phyloP scores from a whole-genome alignment of 2,797 vertebrate species.

The Enoplosus armatus region DNA sequence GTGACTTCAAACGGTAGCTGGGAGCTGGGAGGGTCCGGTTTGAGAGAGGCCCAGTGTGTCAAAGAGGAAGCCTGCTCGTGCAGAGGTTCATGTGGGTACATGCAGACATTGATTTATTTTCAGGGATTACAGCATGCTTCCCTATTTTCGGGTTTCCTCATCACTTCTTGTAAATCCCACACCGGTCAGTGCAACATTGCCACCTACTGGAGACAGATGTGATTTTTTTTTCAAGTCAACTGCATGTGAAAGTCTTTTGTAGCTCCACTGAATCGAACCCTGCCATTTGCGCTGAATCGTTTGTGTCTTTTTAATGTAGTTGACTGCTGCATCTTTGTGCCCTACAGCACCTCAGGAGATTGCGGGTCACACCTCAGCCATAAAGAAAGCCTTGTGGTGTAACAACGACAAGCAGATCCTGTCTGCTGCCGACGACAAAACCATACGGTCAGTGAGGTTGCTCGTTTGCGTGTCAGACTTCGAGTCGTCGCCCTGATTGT shows the following conservation, averaged over 20 bases:
- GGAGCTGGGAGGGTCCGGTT: no score
- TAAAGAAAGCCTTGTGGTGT: conserved; percentile 98
- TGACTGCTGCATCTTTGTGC: conserved; percentile 1
- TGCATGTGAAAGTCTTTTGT: neutral
- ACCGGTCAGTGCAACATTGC: neutral
- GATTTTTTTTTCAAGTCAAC: neutral
- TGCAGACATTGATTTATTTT: neutral
- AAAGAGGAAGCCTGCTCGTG: no score
- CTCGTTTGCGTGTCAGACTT: neutral
- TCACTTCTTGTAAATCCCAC: neutral
- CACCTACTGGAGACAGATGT: neutral
- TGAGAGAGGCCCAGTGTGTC: no score
- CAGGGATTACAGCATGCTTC: no score
- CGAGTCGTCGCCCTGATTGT: neutral
- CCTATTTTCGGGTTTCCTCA: neutral
- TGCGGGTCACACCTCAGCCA: conserved; percentile 94
- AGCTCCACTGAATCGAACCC: neutral
- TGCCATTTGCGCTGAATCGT: neutral
- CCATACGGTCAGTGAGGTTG: conserved; percentile 89
- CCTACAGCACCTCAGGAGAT: conserved; percentile 91
- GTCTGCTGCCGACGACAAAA: conserved; percentile 96
- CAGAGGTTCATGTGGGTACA: neutral
- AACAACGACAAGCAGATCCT: conserved; percentile 95
- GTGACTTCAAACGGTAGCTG: no score
- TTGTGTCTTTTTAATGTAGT: neutral